phyloP scores from a whole-genome alignment of 2,113 vertebrate genomes.

The Carettochelys insculpta region DNA sequence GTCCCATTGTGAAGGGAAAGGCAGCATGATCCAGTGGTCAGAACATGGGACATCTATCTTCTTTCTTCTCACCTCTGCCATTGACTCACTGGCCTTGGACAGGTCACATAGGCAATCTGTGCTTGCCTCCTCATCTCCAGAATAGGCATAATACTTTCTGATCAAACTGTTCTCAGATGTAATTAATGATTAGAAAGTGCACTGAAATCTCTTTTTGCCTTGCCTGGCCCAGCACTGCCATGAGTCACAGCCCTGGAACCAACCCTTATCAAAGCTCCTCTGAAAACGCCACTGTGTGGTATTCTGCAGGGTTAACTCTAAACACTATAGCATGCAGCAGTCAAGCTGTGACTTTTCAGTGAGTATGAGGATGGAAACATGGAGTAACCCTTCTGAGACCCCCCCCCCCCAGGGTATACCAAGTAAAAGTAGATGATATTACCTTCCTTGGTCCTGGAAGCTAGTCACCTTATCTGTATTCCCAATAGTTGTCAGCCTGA shows the following conservation, averaged over 20 bases:
- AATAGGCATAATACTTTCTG: neutral
- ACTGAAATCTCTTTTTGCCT: neutral
- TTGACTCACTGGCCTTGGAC: neutral
- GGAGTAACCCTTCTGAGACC: neutral
- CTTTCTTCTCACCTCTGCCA: neutral
- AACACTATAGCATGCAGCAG: neutral
- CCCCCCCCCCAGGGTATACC: neutral
- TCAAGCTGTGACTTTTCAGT: neutral
- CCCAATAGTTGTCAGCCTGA: neutral
- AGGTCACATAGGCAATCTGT: neutral
- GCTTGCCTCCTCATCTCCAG: neutral
- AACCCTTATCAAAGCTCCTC: fast-evolving
- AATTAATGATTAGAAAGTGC: neutral
- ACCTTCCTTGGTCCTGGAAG: neutral
- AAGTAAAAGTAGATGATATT: neutral
- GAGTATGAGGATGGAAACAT: neutral
- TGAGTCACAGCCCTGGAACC: neutral
- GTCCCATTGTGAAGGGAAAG: neutral
- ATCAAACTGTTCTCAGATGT: neutral
- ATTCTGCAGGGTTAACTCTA: neutral
- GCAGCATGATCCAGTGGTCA: fast-evolving
- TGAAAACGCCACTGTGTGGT: neutral
- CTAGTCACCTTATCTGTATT: neutral
- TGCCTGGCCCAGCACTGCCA: neutral
- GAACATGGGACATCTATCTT: neutral